A percentile compares a stretch with the other conserved stretches of the same genome.
Conservation (phyloP, 2,113 vertebrate species). For the Ceyx melanurus region DNA sequence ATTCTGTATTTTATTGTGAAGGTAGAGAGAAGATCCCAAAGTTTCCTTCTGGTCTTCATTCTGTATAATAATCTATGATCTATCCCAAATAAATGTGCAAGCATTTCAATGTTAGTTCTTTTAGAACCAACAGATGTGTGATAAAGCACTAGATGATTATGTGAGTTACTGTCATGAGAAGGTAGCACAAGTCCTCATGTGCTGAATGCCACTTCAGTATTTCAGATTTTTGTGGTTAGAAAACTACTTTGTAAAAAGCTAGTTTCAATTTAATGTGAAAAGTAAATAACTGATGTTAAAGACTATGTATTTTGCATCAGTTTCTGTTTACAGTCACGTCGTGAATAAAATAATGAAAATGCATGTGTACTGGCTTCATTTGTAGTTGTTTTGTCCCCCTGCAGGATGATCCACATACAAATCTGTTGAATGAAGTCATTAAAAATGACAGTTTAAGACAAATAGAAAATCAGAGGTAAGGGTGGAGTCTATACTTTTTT, state of each 20-base stretch:
- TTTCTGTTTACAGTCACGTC: neutral
- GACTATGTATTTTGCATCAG: neutral
- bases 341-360: neutral
- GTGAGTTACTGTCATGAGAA: neutral
- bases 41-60: neutral
- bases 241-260: neutral
- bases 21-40: neutral
- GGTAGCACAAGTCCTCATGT: neutral
- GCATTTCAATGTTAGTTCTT: neutral
- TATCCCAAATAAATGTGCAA: neutral
- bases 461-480: conserved; percentile 91
- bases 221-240: neutral
- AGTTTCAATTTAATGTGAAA: neutral
- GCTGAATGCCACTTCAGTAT: neutral
- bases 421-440: conserved; percentile 91
- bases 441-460: conserved; percentile 94
- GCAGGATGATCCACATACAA: conserved; percentile 89
- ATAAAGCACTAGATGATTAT: neutral
- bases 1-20: neutral
- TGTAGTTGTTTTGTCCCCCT: neutral
- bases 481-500: neutral
- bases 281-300: neutral
- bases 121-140: neutral
- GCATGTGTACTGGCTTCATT: neutral
- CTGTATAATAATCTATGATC: neutral